phyloP scores from a whole-genome alignment of 2,888 invertebrate species.

The Ophioninae sp. region DNA sequence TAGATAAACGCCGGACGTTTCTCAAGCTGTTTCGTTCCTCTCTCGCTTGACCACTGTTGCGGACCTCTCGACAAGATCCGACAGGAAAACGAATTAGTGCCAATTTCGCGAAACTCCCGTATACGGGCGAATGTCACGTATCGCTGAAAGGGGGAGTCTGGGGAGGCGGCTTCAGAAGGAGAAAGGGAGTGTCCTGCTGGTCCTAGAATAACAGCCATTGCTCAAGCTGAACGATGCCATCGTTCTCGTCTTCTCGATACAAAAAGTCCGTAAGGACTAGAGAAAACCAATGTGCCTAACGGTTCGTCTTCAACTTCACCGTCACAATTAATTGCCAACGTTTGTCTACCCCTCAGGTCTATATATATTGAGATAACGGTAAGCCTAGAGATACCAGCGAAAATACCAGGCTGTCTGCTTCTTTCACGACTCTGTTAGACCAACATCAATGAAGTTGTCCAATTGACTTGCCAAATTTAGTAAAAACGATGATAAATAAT shows the following conservation, averaged over 20 bases:
- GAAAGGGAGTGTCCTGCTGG: slow-evolving; percentile 59
- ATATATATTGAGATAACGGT: slow-evolving; percentile 66
- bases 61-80: slow-evolving; percentile 54
- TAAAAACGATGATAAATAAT: neutral
- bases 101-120: slow-evolving; percentile 66
- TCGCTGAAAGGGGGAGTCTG: slow-evolving; percentile 10
- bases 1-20: slow-evolving; percentile 54
- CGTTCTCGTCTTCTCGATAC: slow-evolving; percentile 58
- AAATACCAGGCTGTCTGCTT: slow-evolving; percentile 28
- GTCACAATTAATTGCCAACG: slow-evolving; percentile 72
- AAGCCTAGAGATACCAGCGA: slow-evolving; percentile 60
- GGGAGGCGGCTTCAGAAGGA: neutral
- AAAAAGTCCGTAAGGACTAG: slow-evolving; percentile 64
- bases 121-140: slow-evolving; percentile 59
- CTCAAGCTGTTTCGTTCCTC: slow-evolving; percentile 51
- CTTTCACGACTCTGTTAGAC: slow-evolving; percentile 3
- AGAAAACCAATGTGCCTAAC: slow-evolving; percentile 63
- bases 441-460: slow-evolving; percentile 20
- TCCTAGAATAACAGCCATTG: slow-evolving; percentile 74
- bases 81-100: slow-evolving; percentile 70
- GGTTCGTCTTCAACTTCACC: slow-evolving; percentile 62
- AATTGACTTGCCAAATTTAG: slow-evolving; percentile 38
- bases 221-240: slow-evolving; percentile 67
- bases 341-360: slow-evolving; percentile 72
- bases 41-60: slow-evolving; percentile 30